phyloP scores from a whole-genome alignment of 2,113 vertebrate species.

The Melanostigma gelatinosum region DNA sequence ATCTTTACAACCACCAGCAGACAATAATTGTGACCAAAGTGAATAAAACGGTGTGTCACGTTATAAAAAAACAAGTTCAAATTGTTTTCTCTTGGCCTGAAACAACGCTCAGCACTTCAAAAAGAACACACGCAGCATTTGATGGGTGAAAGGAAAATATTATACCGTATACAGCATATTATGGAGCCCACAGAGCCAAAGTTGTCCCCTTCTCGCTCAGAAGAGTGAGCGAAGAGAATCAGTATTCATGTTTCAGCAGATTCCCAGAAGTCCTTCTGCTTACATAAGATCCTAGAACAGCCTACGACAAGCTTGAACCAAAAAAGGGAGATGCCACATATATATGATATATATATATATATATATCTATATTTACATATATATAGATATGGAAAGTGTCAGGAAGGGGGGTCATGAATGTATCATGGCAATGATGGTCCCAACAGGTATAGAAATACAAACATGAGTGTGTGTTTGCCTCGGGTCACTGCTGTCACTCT shows the following conservation, averaged over 20 bases:
- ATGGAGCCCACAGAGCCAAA: neutral
- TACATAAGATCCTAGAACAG: neutral
- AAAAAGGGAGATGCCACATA: neutral
- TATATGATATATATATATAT: too few species aligned
- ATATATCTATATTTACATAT: too few species aligned
- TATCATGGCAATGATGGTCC: neutral
- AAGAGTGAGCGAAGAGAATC: too few species aligned
- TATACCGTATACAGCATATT: too few species aligned
- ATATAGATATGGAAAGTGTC: too few species aligned
- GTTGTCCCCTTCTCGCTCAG: neutral
- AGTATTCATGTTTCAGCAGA: too few species aligned
- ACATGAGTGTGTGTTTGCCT: slow-evolving; percentile 17
- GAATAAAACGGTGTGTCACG: too few species aligned
- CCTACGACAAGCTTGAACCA: neutral
- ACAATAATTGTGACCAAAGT: neutral
- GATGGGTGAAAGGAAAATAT: too few species aligned
- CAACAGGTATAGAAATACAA: slow-evolving; percentile 15
- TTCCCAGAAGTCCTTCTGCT: neutral
- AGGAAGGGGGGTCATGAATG: neutral
- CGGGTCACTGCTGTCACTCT: slow-evolving; percentile 28
- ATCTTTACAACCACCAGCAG: neutral
- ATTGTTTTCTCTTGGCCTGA: too few species aligned
- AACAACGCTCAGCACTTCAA: too few species aligned
- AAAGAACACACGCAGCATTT: too few species aligned
- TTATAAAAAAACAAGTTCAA: too few species aligned